Base-by-base conservation (phyloP, 2,888 invertebrate species). In the Alloscopus bannaensis region DNA sequence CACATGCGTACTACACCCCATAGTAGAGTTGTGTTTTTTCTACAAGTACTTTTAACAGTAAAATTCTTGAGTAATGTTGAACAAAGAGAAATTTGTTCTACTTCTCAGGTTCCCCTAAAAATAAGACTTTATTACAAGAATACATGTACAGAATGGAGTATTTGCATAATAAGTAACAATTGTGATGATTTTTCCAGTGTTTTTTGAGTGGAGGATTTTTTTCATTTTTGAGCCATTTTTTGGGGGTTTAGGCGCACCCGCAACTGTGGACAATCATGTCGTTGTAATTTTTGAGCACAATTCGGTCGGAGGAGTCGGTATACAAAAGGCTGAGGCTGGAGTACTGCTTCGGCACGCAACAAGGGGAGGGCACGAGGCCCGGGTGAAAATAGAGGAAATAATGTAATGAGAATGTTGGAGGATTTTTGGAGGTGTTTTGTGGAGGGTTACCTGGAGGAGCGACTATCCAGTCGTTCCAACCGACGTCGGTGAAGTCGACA, bases 381-480 rank as follows among this genome's bases (percentile, higher is more conserved):
- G 97, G 96, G 89, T 70, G 40, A 36, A 50, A 40, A 55, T 13
- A 36, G 6, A 36, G 8, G 18, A 28, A 42, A 29, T 26, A 42
- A 77, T 29, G 50, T 42, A 26, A 42, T n/a, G 26, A 52, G 31
- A 28, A 60, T 3, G 36, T 36, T 42, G 42, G 42, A 26, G 52
- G 18, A 22, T 45, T 22, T 18, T 45, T 28, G 36, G n/a, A n/a
- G n/a, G n/a, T n/a, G n/a, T n/a, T n/a, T n/a, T n/a, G n/a, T n/a
- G n/a, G n/a, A n/a, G n/a, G n/a, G 13, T 40, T 69, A 84, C 84
- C 84, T 28, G 94, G 93, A 28, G 98, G 98, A 59, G 98, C 97
- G 59, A 98, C 96, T 87, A 98, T 98, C 99, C 99, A 99, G 90
- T 98, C 97, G 88, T 94, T 94, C 99, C 99, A 99, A 65, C 98